Evolutionary conservation across 2,888 invertebrate genomes (phyloP).

Genomic region (Gisinianus flammeolus): DNA sequence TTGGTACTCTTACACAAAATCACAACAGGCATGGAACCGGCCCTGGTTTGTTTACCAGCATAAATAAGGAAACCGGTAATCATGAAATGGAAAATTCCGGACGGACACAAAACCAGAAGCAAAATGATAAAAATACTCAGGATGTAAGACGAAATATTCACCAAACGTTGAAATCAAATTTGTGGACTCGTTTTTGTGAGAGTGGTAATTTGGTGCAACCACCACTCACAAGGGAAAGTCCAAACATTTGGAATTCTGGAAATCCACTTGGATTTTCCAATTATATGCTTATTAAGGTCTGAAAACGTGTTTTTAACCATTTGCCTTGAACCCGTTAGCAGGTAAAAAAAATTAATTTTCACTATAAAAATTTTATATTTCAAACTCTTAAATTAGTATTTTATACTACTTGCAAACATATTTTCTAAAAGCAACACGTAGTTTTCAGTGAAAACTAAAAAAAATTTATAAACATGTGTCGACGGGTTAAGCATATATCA

Average conservation of each 20-base stretch:
- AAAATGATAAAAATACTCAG: too few species aligned
- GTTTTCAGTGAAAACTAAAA: too few species aligned
- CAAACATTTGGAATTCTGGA: not conserved
- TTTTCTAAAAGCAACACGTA: too few species aligned
- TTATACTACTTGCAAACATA: too few species aligned
- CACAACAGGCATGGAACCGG: not conserved
- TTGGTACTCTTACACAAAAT: too few species aligned
- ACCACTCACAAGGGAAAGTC: not conserved
- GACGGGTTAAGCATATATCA: too few species aligned
- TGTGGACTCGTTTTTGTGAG: not conserved
- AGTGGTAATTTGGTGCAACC: too few species aligned
- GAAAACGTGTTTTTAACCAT: not conserved
- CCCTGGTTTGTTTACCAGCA: not conserved
- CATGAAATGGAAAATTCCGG: not conserved
- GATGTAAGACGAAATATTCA: not conserved
- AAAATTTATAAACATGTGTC: too few species aligned
- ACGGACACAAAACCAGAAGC: not conserved
- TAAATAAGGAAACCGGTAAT: too few species aligned
- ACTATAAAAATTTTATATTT: not conserved
- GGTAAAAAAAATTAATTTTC: not conserved
- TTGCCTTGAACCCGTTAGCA: not conserved
- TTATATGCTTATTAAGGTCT: not conserved
- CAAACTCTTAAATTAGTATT: too few species aligned
- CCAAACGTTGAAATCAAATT: not conserved
- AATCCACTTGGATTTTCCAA: slow-evolving; percentile 4